Evolutionary conservation across 2,113 vertebrate species (phyloP).

Genomic region (Odontesthes bonariensis): DNA sequence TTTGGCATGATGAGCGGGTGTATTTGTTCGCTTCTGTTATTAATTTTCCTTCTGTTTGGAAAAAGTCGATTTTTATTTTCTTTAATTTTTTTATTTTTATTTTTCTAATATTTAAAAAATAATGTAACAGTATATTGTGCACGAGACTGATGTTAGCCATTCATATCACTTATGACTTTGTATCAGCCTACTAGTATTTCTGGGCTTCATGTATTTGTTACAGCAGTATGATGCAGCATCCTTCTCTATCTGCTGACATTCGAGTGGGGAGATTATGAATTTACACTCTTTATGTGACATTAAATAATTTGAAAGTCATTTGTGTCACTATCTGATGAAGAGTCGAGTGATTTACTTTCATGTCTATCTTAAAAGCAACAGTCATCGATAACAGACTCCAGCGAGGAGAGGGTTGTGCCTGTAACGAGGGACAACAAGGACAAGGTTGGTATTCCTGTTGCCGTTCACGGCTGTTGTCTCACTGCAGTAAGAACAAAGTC

Average conservation of each 20-base stretch:
- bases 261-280: conserved; percentile 36
- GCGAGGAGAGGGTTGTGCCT: conserved; percentile 66
- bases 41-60: not conserved
- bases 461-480: not conserved
- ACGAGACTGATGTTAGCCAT: not conserved
- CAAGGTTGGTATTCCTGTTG: conserved; percentile 74
- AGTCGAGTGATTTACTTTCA: conserved; percentile 48
- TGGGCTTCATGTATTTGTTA: conserved; percentile 15
- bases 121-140: conserved; percentile 34
- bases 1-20: conserved; percentile 4
- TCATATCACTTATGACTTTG: conserved; percentile 25
- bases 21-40: not conserved
- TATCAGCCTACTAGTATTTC: conserved; percentile 39
- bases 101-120: conserved; percentile 10
- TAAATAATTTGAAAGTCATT: conserved; percentile 21
- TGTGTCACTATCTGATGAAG: conserved; percentile 15
- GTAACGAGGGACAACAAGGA: conserved; percentile 60
- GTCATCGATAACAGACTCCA: conserved; percentile 68
- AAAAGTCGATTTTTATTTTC: conserved; percentile 4
- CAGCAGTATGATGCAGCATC: conserved; percentile 18
- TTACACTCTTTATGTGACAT: conserved; percentile 7
- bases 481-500: not conserved
- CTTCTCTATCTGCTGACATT: conserved; percentile 31
- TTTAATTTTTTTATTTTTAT: not conserved
- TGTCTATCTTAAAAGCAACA: conserved; percentile 59